Evolutionary conservation across 2,888 invertebrate genomes (phyloP).

Genomic region (Sesia bembeciformis): DNA sequence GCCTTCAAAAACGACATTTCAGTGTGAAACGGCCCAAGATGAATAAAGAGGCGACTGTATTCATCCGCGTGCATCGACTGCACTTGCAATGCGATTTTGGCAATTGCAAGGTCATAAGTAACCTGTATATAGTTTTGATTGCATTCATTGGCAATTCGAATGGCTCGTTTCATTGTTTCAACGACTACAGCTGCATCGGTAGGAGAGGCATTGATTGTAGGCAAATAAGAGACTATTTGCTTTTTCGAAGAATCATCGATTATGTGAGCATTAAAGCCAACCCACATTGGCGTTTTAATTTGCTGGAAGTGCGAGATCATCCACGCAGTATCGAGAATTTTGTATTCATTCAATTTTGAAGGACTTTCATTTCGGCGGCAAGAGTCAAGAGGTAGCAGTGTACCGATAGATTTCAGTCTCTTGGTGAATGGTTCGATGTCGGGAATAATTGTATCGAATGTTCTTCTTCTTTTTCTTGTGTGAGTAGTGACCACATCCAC

Average conservation of each 20-base stretch:
- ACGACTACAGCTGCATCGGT: constrained; percentile 16
- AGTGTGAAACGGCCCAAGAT: constrained; percentile 20
- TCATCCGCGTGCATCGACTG: constrained; percentile 12
- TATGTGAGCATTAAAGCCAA: constrained; percentile 4
- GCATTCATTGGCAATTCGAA: constrained; percentile 11
- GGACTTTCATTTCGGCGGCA: background rate
- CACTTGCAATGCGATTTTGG: constrained; percentile 13
- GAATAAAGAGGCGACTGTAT: constrained; percentile 19
- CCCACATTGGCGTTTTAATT: constrained; percentile 7
- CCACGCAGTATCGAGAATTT: constrained; percentile 3
- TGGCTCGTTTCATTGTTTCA: constrained; percentile 17
- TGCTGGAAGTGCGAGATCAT: constrained; percentile 5
- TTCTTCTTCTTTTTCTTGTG: constrained; percentile 7
- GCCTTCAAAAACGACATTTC: constrained; percentile 21
- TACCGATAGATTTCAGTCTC: constrained; percentile 3
- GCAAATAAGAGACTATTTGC: constrained; percentile 16
- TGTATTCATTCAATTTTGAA: background rate
- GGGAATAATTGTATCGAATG: constrained; percentile 2
- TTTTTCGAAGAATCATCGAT: background rate
- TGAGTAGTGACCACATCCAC: background rate
- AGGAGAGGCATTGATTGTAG: constrained; percentile 21
- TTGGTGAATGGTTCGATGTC: constrained; percentile 4
- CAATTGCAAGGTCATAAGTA: constrained; percentile 21
- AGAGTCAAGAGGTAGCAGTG: background rate
- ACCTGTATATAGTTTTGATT: constrained; percentile 11